A percentile compares a stretch with the other conserved stretches of the same genome.
Conservation (phyloP, 2,113 vertebrate species). For the Chloropsis cyanopogon region DNA sequence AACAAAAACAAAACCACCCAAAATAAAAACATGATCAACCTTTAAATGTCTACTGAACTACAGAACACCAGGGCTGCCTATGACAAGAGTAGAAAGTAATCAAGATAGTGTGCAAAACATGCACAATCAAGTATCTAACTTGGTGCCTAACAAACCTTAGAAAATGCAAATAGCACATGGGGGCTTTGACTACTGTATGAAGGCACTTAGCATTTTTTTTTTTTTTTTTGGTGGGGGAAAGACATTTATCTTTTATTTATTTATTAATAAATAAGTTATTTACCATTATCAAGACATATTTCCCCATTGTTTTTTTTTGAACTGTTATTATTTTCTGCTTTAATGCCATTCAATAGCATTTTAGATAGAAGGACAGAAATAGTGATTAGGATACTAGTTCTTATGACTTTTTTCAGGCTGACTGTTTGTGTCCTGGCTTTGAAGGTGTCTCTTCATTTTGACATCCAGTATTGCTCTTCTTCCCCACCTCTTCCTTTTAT, state of each 20-base stretch:
- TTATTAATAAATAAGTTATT: too few species aligned
- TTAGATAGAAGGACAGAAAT: neutral
- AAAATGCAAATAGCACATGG: neutral
- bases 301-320: neutral
- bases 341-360: neutral
- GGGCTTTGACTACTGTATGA: neutral
- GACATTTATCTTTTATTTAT: too few species aligned
- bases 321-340: neutral
- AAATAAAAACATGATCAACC: neutral
- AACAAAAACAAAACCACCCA: neutral
- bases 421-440: slow-evolving; percentile 20
- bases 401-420: neutral
- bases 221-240: neutral
- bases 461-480: slow-evolving; percentile 30
- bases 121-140: neutral
- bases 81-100: neutral
- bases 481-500: neutral
- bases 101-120: neutral
- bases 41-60: neutral
- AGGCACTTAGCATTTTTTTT: neutral
- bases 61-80: neutral
- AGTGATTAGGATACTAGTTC: neutral
- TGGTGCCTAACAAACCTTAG: neutral
- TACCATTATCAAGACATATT: neutral
- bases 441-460: slow-evolving; percentile 48